phyloP scores from a whole-genome alignment of 2,888 invertebrate genomes.

The Julus scandinavius region DNA sequence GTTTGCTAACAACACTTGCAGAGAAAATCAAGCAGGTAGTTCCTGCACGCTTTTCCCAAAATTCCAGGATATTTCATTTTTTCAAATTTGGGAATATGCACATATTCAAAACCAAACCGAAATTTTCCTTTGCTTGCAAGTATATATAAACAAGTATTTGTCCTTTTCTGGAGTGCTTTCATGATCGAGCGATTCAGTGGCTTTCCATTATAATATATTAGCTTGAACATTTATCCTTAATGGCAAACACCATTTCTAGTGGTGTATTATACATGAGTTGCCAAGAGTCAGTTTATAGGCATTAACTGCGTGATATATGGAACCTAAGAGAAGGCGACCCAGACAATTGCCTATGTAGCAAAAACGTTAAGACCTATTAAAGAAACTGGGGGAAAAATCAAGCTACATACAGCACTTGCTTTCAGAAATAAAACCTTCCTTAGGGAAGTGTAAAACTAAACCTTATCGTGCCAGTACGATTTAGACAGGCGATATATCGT shows the following conservation, averaged over 20 bases:
- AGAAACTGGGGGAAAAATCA: not conserved
- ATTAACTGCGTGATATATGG: not conserved
- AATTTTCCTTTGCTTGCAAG: not conserved
- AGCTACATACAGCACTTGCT: not conserved
- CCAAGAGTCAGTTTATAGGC: not conserved
- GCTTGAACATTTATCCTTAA: not conserved
- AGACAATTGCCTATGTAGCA: not conserved
- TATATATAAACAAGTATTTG: not conserved
- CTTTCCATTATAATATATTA: not conserved
- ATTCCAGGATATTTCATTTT: too few species aligned
- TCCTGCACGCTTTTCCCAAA: too few species aligned
- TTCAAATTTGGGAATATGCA: too few species aligned
- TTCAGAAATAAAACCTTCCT: not conserved
- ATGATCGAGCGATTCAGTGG: not conserved
- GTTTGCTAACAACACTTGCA: too few species aligned
- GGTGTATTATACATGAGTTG: not conserved
- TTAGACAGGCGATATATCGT: constrained; percentile 7
- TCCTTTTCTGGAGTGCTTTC: not conserved
- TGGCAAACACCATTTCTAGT: not conserved
- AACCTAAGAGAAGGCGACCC: not conserved
- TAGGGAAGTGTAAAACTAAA: not conserved
- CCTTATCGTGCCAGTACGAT: not conserved
- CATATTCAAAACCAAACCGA: too few species aligned
- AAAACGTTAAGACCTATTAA: not conserved
- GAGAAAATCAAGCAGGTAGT: too few species aligned